Percentiles rank a stretch among this genome's conserved stretches.
phyloP scores from a whole-genome alignment of 1,140 invertebrate genomes.

The Scylla paramamosain region DNA sequence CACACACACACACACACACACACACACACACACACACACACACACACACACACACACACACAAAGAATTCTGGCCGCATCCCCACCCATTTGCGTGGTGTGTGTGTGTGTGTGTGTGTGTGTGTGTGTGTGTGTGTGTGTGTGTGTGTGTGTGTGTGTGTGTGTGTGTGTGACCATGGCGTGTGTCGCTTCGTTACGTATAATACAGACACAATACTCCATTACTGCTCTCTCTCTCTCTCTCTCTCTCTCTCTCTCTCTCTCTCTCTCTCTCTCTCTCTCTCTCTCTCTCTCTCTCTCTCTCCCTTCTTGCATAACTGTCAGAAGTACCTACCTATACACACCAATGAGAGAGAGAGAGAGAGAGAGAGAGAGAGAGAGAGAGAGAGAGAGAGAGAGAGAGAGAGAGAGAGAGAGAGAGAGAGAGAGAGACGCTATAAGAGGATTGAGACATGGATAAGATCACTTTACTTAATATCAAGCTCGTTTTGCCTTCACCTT shows the following conservation, averaged over 20 bases:
- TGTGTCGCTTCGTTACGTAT: not conserved
- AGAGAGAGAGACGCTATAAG: constrained; percentile 7
- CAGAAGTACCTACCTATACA: not conserved
- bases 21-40: too few relatives aligned
- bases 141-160: not conserved
- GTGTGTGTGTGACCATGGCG: not conserved
- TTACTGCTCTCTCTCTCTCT: not conserved
- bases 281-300: not conserved
- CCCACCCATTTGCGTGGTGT: not conserved
- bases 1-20: not conserved
- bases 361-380: not conserved
- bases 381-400: constrained; percentile 2
- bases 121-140: constrained; percentile 5
- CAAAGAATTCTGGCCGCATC: not conserved
- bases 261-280: not conserved
- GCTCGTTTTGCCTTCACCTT: not conserved
- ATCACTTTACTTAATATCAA: too few relatives aligned
- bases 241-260: constrained; percentile 13
- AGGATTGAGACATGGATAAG: not conserved
- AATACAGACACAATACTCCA: not conserved
- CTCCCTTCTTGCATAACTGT: not conserved
- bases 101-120: not conserved
- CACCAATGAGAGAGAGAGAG: not conserved
- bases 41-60: too few relatives aligned
- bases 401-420: constrained; percentile 41